Evolutionary conservation across 2,113 vertebrate species (phyloP), one percentile per base, ranked within the genome.

Genomic region (Spizaetus ornatus): DNA sequence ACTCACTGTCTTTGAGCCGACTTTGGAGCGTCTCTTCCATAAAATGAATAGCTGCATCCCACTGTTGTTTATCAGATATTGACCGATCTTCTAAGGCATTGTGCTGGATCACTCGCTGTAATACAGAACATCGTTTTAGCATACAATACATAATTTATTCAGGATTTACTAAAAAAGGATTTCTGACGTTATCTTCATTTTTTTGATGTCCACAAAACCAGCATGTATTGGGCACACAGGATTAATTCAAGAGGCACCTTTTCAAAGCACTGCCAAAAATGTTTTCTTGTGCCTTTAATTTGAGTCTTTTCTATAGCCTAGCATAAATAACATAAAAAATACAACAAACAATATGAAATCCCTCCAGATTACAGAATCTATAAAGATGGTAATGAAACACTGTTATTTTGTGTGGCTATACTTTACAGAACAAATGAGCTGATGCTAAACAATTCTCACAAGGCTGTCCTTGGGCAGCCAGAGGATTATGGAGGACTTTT

Each of bases 31-130:
- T 99, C 94, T 99, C 99, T 91, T 99, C 99, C 99, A 99, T 99
- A 73, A 99, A 99, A 95, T 99, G 98, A 96, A 99, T 99, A n/a
- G 99, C 99, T 76, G 99, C 99, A 66, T 99, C 99, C 99, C 99
- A 99, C 94, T 99, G 99, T 63, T 99, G 99, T 77, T 99, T 99
- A 93, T 99, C 99, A 18, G 99, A 99, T 96, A 99, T 99, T 81
- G 99, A 99, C 32, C 99, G 98, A 87, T 99, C 99, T 96, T 99
- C 99, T n/a, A 99, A 97, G 65, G 99, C 99, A 45, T 99, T 99
- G 98, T 99, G 99, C 90, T 99, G 99, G 97, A 99, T 99, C 88
- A 99, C 99, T 78, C 99, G 98, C 99, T 99, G 97, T 86, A 96
- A 27, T 3, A 45, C 10, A 86, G 34, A 67, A 36, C 16, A 47